phyloP scores from a whole-genome alignment of 2,113 vertebrate species.

The Calypte anna region DNA sequence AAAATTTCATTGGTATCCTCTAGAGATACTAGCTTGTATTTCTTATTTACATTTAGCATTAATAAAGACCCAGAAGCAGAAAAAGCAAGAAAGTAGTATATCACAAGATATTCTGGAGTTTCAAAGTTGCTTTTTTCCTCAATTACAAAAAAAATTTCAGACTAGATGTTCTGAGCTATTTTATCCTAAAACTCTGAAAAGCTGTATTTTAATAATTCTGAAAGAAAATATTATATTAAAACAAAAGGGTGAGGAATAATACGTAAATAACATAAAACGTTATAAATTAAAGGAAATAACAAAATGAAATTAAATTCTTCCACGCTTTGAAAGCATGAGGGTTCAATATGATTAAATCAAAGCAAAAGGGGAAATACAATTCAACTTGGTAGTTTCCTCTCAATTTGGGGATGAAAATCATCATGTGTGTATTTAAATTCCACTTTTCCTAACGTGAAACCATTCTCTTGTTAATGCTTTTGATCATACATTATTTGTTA shows the following conservation, averaged over 20 bases:
- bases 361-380: neutral
- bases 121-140: neutral
- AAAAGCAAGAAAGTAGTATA: neutral
- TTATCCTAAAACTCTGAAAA: neutral
- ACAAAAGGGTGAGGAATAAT: neutral
- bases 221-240: neutral
- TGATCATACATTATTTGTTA: neutral
- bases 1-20: neutral
- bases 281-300: neutral
- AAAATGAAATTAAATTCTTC: neutral
- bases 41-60: neutral
- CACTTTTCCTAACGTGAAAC: neutral
- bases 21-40: neutral
- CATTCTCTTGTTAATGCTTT: neutral
- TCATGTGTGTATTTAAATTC: neutral
- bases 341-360: neutral
- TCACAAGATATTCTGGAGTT: neutral
- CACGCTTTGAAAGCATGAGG: neutral
- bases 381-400: neutral
- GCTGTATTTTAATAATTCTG: neutral
- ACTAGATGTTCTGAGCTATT: neutral
- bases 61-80: neutral
- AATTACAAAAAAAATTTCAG: neutral
- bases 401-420: neutral
- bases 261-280: neutral